Conservation (phyloP, 2,888 invertebrate species). For the Ectemnius continuus region DNA sequence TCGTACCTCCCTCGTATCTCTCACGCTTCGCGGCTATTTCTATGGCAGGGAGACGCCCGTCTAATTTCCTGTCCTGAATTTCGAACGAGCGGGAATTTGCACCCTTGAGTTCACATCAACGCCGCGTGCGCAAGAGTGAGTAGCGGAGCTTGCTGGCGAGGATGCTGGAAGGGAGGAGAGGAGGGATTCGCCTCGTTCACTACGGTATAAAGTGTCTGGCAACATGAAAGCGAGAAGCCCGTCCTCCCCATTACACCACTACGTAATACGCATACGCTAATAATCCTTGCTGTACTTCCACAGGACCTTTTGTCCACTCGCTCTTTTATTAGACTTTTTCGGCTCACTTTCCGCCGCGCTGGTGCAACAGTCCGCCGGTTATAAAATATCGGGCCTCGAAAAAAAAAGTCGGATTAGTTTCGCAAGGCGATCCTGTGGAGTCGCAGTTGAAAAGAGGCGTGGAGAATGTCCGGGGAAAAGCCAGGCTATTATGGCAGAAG, state of each 20-base stretch:
- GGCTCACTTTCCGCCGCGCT: neutral
- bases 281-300: neutral
- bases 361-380: neutral
- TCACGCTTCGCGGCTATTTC: slow-evolving; percentile 76
- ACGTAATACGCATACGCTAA: too few species aligned
- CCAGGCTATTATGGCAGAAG: slow-evolving; percentile 50
- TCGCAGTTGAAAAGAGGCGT: slow-evolving; percentile 60
- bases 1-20: slow-evolving; percentile 70
- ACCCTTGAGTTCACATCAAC: slow-evolving; percentile 74
- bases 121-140: slow-evolving; percentile 48
- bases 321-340: neutral
- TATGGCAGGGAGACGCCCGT: slow-evolving; percentile 73
- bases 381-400: neutral
- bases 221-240: too few species aligned
- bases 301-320: neutral
- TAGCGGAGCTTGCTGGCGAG: neutral
- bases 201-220: neutral
- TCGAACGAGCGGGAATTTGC: slow-evolving; percentile 76
- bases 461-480: slow-evolving; percentile 67
- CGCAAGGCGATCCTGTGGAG: neutral
- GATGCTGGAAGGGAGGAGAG: slow-evolving; percentile 25
- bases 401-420: slow-evolving; percentile 27
- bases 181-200: slow-evolving; percentile 25
- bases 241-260: too few species aligned
- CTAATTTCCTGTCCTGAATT: slow-evolving; percentile 78